Base-by-base conservation (phyloP, 2,113 vertebrate genomes). In the Tetrax tetrax region DNA sequence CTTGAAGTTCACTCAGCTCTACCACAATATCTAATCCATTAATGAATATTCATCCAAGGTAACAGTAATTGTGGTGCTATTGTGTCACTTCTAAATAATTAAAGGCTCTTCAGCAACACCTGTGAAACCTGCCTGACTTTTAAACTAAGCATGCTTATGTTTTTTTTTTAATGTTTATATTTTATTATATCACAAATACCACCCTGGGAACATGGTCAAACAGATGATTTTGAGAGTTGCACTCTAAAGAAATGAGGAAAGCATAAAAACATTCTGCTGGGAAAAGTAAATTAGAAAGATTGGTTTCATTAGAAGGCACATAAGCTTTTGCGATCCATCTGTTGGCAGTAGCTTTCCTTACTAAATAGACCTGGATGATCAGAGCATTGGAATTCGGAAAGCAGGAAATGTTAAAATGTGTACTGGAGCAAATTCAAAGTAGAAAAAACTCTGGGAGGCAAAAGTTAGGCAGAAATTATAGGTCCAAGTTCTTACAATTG, bases 281-380 rank as follows among this genome's bases (percentile, higher is more conserved):
- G 69, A 95, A 95, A 97, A 94, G 72, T 95, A 97, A 98, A 98
- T 96, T 93, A 96, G 96, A 95, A 96, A 94, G 83, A 96, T 29
- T 95, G 56, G 80, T 97, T 96, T 96, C 89, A 96, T 97, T 97
- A 97, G 87, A 96, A 95, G 25, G 23, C 63, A 95, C 37, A 90
- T 92, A 95, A 83, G 60, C 59, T 95, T 98, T 96, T 93, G 76
- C 97, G 85, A 97, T 96, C 87, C 96, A 92, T 96, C 96, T 98
- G 93, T 97, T 97, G 89, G 79, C 64, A 95, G 83, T 71, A 71
- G 22, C 19, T 95, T 37, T 95, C 50, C 86, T 96, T 93, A 24
- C 56, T 91, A 88, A 92, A 96, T 28, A 97, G 70, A 93, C 25
- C 61, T 90, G 72, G 71, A 92, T 96, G 91, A 96, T 97, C 74